Percentiles rank a stretch among this genome's conserved stretches.
phyloP scores from a whole-genome alignment of 2,113 vertebrate genomes.

The Crotophaga sulcirostris region DNA sequence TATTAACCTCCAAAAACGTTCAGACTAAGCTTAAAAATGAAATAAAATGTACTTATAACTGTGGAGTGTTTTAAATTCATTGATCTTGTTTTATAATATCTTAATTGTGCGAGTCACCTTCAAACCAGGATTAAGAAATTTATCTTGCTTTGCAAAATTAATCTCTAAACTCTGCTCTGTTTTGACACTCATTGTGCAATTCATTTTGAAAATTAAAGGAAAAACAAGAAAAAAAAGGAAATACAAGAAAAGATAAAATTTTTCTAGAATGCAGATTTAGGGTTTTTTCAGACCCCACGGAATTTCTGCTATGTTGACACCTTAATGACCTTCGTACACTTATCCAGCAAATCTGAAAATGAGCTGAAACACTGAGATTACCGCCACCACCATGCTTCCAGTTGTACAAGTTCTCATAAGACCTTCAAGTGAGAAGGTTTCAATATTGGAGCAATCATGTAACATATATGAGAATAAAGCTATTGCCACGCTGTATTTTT shows the following conservation, averaged over 20 bases:
- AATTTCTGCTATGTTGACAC: background rate
- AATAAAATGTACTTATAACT: background rate
- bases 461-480: background rate
- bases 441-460: background rate
- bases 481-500: background rate
- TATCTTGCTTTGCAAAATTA: background rate
- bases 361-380: background rate
- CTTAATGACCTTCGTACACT: background rate
- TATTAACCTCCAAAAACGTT: background rate
- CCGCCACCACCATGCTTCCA: background rate
- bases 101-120: background rate
- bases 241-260: background rate
- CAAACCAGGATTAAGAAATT: background rate
- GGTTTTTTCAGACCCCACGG: background rate
- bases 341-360: background rate
- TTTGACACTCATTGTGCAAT: background rate
- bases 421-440: background rate
- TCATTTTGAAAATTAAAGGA: background rate
- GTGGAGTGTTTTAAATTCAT: rapidly evolving
- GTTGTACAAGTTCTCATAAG: background rate
- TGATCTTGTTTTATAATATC: background rate
- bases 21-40: background rate
- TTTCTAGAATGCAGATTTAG: background rate
- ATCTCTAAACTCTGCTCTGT: background rate
- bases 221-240: background rate